These are phyloP conservation scores for Ciona savignyi DNA, from an alignment of 23 tunicate genomes.

Conservation along the genomic window DNA sequence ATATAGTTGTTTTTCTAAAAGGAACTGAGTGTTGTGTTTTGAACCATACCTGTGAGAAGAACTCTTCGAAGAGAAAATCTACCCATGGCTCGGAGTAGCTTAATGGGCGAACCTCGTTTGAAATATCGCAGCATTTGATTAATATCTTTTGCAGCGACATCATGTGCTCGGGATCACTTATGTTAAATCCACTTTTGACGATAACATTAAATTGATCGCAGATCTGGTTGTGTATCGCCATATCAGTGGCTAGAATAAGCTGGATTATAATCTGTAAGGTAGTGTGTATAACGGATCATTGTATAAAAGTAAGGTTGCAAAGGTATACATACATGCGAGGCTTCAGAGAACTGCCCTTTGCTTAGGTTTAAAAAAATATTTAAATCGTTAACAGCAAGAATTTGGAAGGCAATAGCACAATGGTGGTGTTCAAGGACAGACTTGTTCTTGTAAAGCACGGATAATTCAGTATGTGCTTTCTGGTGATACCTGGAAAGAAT, in stretches of 20 bases:
- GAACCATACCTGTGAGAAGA: slow-evolving; percentile 21
- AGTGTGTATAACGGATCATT: too few species aligned
- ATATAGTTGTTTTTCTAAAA: too few species aligned
- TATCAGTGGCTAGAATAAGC: slow-evolving; percentile 40
- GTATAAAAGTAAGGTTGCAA: not conserved
- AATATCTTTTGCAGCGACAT: slow-evolving; percentile 35
- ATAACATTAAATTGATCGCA: slow-evolving; percentile 1
- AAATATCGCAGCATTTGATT: slow-evolving; percentile 51
- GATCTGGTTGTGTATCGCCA: slow-evolving; percentile 39
- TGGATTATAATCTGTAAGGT: slow-evolving; percentile 23
- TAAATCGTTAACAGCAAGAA: slow-evolving; percentile 18
- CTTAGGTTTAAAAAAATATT: slow-evolving; percentile 32
- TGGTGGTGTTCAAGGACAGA: slow-evolving; percentile 54
- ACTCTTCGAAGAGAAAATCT: slow-evolving; percentile 31
- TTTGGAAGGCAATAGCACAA: slow-evolving; percentile 38
- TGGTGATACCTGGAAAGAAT: slow-evolving; percentile 13
- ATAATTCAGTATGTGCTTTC: slow-evolving; percentile 44
- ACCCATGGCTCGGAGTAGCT: slow-evolving; percentile 30
- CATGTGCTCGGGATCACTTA: slow-evolving; percentile 39
- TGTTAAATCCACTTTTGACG: slow-evolving; percentile 10
- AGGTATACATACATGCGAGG: slow-evolving; percentile 10
- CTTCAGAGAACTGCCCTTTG: slow-evolving; percentile 10
- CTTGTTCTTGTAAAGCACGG: slow-evolving; percentile 22
- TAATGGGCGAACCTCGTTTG: slow-evolving; percentile 49
- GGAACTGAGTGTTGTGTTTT: too few species aligned